Conservation (phyloP, 2,888 invertebrate species). For the Tuberolachnus salignus region DNA sequence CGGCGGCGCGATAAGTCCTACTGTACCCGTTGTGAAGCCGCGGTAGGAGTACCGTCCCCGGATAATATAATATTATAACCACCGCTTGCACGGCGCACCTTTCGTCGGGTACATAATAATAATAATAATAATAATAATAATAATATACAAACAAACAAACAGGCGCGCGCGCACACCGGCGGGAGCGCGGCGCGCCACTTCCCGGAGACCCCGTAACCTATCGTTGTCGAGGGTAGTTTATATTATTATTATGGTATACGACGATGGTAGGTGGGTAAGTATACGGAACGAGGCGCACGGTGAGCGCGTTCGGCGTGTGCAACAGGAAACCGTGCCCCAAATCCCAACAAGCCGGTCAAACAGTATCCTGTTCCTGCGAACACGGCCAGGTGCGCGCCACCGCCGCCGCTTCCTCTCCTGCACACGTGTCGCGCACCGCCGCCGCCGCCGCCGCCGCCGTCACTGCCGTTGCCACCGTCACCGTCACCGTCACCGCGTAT, state of each 20-base stretch:
- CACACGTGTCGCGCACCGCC: constrained; percentile 53
- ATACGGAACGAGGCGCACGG: constrained; percentile 2
- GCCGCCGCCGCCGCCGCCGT: background rate
- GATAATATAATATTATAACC: background rate
- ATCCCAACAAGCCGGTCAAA: constrained; percentile 55
- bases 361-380: constrained; percentile 55
- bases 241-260: background rate
- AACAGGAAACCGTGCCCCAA: constrained; percentile 56
- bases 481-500: background rate
- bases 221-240: constrained; percentile 10
- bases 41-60: background rate
- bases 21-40: no score
- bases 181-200: constrained; percentile 12
- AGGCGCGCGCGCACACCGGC: background rate
- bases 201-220: constrained; percentile 48
- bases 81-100: constrained; percentile 48
- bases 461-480: background rate
- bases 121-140: no score
- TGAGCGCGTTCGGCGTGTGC: constrained; percentile 27
- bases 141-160: background rate
- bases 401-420: constrained; percentile 24
- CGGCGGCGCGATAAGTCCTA: background rate
- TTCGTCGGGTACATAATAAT: constrained; percentile 1
- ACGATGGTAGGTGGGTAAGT: background rate
- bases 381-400: constrained; percentile 46